Percentiles rank a stretch among this genome's conserved stretches.
These are phyloP conservation scores for Pluvianellus socialis DNA, from an alignment of 2,113 vertebrate species.

Conservation along the genomic window DNA sequence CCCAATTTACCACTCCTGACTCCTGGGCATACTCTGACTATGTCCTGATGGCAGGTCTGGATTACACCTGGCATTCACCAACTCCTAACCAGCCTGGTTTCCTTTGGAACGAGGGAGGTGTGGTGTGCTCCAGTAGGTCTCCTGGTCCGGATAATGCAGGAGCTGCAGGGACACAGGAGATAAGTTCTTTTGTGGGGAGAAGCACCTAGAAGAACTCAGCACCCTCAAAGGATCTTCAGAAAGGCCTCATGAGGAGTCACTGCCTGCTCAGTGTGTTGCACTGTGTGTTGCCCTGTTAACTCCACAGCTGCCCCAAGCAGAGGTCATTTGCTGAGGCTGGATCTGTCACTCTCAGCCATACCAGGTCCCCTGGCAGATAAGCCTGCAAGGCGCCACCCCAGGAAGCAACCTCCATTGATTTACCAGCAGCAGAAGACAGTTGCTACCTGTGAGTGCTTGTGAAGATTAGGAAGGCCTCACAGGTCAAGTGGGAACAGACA, in stretches of 20 bases:
- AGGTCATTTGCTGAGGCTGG: background rate
- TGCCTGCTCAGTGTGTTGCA: background rate
- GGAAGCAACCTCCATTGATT: background rate
- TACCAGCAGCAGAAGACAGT: background rate
- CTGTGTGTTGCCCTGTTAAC: background rate
- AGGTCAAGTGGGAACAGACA: background rate
- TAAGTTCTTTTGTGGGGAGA: background rate
- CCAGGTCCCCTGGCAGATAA: background rate
- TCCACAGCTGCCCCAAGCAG: background rate
- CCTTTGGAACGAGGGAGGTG: background rate
- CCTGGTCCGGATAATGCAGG: background rate
- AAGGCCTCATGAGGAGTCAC: background rate
- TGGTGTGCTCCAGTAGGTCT: background rate
- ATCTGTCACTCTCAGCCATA: background rate
- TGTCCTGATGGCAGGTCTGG: background rate
- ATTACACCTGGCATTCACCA: background rate
- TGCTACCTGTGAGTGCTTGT: background rate
- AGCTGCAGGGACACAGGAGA: background rate
- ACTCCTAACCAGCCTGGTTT: background rate
- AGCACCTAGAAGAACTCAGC: background rate
- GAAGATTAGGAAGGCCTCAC: background rate
- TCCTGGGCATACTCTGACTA: background rate
- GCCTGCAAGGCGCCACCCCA: accelerated
- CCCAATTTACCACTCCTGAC: background rate
- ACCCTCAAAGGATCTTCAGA: background rate